Percentiles rank a stretch among this genome's conserved stretches.
These are phyloP conservation scores for Crocuta crocuta DNA, from an alignment of 2,113 vertebrate species.

Conservation along the genomic window DNA sequence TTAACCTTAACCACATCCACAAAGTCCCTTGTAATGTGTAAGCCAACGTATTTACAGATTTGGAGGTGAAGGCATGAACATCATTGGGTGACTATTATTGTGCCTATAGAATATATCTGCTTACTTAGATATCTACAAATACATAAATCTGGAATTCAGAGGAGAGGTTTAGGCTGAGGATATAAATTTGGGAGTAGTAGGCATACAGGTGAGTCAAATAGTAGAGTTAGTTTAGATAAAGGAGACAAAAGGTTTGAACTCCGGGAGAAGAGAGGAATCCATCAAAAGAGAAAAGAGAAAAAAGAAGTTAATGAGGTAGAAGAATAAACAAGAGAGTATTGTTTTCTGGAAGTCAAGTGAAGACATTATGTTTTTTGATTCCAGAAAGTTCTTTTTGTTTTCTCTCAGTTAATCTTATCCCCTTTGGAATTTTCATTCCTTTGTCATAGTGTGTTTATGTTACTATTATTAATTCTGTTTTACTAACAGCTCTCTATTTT, in stretches of 20 bases:
- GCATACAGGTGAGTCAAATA: not conserved
- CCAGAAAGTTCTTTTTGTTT: not conserved
- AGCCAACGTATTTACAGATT: not conserved
- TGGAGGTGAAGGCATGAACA: not conserved
- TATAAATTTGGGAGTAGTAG: not conserved
- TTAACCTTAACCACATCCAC: not conserved
- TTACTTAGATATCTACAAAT: not conserved
- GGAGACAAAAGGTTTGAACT: not conserved
- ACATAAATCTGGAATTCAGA: not conserved
- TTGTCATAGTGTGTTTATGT: not conserved
- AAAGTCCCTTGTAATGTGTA: not conserved
- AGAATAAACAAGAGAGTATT: not conserved
- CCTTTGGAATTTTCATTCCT: slow-evolving; percentile 13
- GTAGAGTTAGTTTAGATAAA: not conserved
- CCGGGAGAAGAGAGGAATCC: not conserved
- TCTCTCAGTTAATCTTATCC: not conserved
- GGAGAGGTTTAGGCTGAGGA: not conserved
- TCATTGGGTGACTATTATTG: not conserved
- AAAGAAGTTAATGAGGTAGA: not conserved
- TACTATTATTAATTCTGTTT: not conserved
- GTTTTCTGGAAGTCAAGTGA: not conserved
- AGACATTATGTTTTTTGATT: not conserved
- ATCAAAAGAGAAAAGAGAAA: slow-evolving; percentile 6
- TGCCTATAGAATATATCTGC: not conserved
- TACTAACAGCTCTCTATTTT: not conserved